Evolutionary conservation across 2,113 vertebrate genomes (phyloP), one percentile per base, ranked within the genome.

Genomic region (Acrocephalus arundinaceus): DNA sequence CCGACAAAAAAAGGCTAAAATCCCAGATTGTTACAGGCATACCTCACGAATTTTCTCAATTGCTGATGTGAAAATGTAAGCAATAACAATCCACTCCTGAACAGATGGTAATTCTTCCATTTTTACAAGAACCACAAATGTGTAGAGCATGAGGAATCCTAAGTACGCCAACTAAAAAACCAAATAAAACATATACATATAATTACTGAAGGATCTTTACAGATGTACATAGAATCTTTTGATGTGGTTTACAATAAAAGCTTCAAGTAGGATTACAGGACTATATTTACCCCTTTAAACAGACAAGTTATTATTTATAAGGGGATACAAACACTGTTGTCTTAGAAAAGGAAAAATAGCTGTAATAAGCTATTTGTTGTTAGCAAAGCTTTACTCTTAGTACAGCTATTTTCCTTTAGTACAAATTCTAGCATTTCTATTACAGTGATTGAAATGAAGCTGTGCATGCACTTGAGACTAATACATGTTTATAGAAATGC

Each of bases 1-100:
- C 3, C 58, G 28, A 59, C 51, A 67, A 74, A 58, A 25, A 79
- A 75, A 85, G 51, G 46, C 57, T 37, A n/a, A 55, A 94, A 74
- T 21, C 30, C 22, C 27, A 91, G 30, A 27, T 58, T 86, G 70
- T 45, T 71, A 68, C 24, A 94, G 17, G 79, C 97, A 23, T 98
- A 99, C 99, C 99, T 99, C 99, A 97, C 99, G 98, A 55, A 99
- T 98, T 97, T 99, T 99, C 96, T 99, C 99, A 92, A 99, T 98
- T 51, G 99, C 99, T 61, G 98, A 99, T 14, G 99, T 99, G 97
- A 99, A 99, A 97, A 99, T 99, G 96, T 99, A 99, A 77, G 99
- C 98, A 97, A 99, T 99, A 96, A 99, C 99, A 96, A 99, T 97
- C 99, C 99, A 99, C 93, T 99, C 99, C 95, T 99, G 99, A 97